Evolutionary conservation across 2,888 invertebrate genomes (phyloP), one percentile per base, ranked within the genome.

Genomic region (Melanargia galathea): DNA sequence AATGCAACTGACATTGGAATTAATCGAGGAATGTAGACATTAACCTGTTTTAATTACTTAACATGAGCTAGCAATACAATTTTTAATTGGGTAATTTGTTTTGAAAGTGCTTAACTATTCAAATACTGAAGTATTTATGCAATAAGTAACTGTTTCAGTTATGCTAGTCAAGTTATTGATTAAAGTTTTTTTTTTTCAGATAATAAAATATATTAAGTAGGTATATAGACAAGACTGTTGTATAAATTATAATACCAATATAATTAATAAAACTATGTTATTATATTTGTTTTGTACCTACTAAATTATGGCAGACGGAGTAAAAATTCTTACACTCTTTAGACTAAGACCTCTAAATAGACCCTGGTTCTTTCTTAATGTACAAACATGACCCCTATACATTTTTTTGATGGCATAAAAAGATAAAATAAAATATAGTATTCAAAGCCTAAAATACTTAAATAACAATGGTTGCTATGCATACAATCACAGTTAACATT

Each of bases 1-100:
- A 68, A 66, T 67, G 64, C 66, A 60, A 64, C 43, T 62, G 71
- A 51, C 70, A 68, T 71, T 71, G 68, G 63, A 69, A 64, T 64
- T 64, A 68, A 69, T 66, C 64, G 54, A 46, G 40, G 54, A 65
- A 54, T 65, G 61, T 61, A 35, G 63, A 58, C 62, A 33, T 49
- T 30, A 43, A 62, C 35, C 33, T 64, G 35, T 33, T 30, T 46
- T 20, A 52, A 58, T 33, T 30, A 11, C 55, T 56, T 13, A 7
- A 55, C 11, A 49, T 49, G 33, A 45, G 6, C 45, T 2, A 8
- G 5, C 46, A 43, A 48, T 51, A 40, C 49, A 58, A 43, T 60
- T 49, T 40, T 24, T 52, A 58, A 48, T 58, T 58, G 48, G 24
- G 24, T 35, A 49, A 33, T 51, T 4, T 2, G 13, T 20, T 51